Conservation (phyloP, 2,888 invertebrate genomes). For the Aporophyla nigra region DNA sequence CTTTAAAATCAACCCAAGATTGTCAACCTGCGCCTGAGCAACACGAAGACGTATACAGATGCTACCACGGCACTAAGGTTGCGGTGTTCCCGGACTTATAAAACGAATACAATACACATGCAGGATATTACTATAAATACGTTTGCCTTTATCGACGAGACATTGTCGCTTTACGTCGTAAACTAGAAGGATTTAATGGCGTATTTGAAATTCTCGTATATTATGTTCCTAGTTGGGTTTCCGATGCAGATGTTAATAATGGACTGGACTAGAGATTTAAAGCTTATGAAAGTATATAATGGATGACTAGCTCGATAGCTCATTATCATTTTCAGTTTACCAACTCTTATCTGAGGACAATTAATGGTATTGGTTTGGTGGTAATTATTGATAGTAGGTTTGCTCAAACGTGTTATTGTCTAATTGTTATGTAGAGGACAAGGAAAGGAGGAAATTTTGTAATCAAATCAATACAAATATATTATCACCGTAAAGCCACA, state of each 20-base stretch:
- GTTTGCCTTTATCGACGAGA: slow-evolving; percentile 51
- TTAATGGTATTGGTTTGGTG: neutral
- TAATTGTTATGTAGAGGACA: too few species aligned
- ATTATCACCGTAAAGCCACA: neutral
- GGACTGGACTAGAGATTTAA: too few species aligned
- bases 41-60: slow-evolving; percentile 77
- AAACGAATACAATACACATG: slow-evolving; percentile 74
- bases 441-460: neutral
- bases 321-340: neutral
- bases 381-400: neutral
- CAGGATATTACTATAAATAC: slow-evolving; percentile 72
- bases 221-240: slow-evolving; percentile 13
- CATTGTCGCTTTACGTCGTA: slow-evolving; percentile 52
- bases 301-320: neutral
- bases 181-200: slow-evolving; percentile 44
- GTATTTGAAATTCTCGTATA: slow-evolving; percentile 16
- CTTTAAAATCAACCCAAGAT: slow-evolving; percentile 61
- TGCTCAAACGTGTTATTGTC: too few species aligned
- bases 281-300: neutral
- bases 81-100: slow-evolving; percentile 67
- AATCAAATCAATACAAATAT: neutral
- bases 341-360: neutral
- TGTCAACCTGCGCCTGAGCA: slow-evolving; percentile 63
- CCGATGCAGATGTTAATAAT: slow-evolving; percentile 10
- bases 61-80: slow-evolving; percentile 73